These are phyloP conservation scores for Nemopilema nomurai DNA, from an alignment of 30 jellyfish, hydroid and myxozoan genomes.

Conservation along the genomic window DNA sequence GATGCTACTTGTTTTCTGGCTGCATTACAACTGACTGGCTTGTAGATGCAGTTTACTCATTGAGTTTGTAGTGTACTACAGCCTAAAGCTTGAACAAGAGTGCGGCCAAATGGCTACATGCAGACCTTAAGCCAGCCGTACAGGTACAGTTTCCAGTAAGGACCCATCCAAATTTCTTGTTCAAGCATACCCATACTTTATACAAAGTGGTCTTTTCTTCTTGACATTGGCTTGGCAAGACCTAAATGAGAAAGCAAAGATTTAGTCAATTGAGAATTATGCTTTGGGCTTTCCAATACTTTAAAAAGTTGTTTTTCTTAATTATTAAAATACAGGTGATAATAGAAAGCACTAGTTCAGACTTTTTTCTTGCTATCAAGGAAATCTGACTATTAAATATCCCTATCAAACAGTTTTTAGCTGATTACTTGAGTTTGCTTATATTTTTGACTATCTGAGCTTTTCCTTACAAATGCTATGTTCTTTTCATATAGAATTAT, in stretches of 20 bases:
- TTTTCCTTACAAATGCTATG: neutral
- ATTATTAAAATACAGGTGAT: constrained; percentile 5
- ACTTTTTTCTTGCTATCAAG: neutral
- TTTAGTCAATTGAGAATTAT: constrained; percentile 1
- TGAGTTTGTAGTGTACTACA: constrained; percentile 40
- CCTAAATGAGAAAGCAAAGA: neutral
- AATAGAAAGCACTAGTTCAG: neutral
- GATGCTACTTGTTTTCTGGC: constrained; percentile 1
- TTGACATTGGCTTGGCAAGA: constrained; percentile 38
- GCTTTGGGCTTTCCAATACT: neutral
- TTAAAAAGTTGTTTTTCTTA: neutral
- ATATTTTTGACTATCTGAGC: neutral
- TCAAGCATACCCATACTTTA: constrained; percentile 3
- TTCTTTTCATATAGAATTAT: neutral
- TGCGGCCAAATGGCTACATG: constrained; percentile 54
- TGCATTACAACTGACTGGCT: constrained; percentile 30
- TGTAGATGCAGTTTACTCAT: constrained; percentile 29
- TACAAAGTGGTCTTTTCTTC: constrained; percentile 6
- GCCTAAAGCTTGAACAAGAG: constrained; percentile 38
- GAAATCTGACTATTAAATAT: neutral
- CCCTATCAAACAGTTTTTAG: neutral
- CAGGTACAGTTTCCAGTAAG: constrained; percentile 14
- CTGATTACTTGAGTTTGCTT: neutral
- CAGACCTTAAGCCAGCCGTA: constrained; percentile 14
- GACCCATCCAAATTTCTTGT: constrained; percentile 5